Evolutionary conservation across 2,888 invertebrate species (phyloP), one percentile per base, ranked within the genome.

Genomic region (Scotopteryx bipunctaria): DNA sequence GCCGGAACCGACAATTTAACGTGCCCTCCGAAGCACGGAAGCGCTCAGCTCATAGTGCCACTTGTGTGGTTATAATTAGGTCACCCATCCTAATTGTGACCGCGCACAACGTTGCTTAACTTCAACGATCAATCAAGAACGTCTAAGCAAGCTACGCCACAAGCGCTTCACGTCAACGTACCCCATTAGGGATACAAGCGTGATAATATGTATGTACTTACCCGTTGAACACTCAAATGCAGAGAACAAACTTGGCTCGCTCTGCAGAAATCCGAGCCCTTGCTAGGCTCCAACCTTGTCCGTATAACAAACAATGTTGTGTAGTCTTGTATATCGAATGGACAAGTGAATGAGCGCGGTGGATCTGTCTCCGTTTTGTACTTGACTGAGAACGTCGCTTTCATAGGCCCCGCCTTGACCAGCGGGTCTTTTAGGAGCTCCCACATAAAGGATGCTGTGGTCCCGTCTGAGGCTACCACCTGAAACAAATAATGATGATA

Each of bases 241-340:
- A 96, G 88, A 81, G 95, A 95, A 81, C 98, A 98, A 75, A 97
- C 95, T 58, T 95, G 95, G 55, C 97, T 97, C 31, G 97, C 95
- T 45, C 97, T 94, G 75, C 97, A 98, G 71, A 97, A 94, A 74
- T 98, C 98, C 16, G 92, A 92, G 1, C 95, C 94, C 73, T 94
- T 94, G 16, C 93, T 93, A 0, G 96, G 95, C 76, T 97, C 96
- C 59, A 98, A 91, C 63, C 92, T 92, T 0, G 95, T 95, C 56
- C 93, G 93, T 51, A 98, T 93, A 55, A 94, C 94, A 75, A 96
- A 98, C 66, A 97, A 86, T 3, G 98, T 98, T 87, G 94, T 94
- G 69, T 96, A 97, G 78, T 97, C 95, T 13, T 92, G 92, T 45
- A 98, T 91, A 67, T 96, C 95, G 71, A 97, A 96, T 38, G 94